Percentiles rank a stretch among this genome's conserved stretches.
These are phyloP conservation scores for Polyodon spathula DNA, from an alignment of 2,113 vertebrate species.

Conservation along the genomic window DNA sequence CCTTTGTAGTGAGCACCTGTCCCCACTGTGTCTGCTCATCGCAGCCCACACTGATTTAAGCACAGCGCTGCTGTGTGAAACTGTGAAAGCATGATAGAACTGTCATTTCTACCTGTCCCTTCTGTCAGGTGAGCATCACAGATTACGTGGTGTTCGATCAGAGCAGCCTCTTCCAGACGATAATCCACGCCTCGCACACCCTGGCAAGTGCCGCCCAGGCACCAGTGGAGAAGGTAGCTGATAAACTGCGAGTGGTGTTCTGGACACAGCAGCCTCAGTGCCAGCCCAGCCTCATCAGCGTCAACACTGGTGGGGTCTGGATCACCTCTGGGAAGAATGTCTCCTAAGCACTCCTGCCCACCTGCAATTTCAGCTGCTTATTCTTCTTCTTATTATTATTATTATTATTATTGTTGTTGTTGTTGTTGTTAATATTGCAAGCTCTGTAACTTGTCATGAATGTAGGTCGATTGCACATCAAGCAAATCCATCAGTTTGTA, in stretches of 20 bases:
- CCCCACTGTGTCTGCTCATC: no score
- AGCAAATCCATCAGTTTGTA: no score
- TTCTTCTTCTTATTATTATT: no score
- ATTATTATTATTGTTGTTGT: no score
- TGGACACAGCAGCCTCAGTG: slow-evolving; percentile 87
- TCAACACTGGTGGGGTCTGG: slow-evolving; percentile 79
- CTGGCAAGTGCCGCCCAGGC: slow-evolving; percentile 80
- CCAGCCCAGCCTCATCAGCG: slow-evolving; percentile 82
- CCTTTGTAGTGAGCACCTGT: no score
- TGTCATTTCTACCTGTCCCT: not conserved
- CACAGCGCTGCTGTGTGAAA: no score
- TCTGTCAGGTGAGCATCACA: slow-evolving; percentile 81
- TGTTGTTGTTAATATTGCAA: no score
- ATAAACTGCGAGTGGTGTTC: slow-evolving; percentile 78
- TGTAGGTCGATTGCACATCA: no score
- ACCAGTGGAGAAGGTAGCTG: slow-evolving; percentile 84
- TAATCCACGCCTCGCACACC: slow-evolving; percentile 83
- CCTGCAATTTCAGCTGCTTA: no score
- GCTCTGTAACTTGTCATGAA: no score
- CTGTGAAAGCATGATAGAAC: not conserved
- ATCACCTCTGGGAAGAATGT: slow-evolving; percentile 88
- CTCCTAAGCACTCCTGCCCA: no score
- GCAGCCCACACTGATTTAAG: no score
- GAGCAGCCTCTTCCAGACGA: slow-evolving; percentile 84
- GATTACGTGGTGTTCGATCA: slow-evolving; percentile 96